Percentiles rank a stretch among this genome's conserved stretches.
phyloP scores from a whole-genome alignment of 2,797 vertebrate genomes.

The Oophaga sylvatica region DNA sequence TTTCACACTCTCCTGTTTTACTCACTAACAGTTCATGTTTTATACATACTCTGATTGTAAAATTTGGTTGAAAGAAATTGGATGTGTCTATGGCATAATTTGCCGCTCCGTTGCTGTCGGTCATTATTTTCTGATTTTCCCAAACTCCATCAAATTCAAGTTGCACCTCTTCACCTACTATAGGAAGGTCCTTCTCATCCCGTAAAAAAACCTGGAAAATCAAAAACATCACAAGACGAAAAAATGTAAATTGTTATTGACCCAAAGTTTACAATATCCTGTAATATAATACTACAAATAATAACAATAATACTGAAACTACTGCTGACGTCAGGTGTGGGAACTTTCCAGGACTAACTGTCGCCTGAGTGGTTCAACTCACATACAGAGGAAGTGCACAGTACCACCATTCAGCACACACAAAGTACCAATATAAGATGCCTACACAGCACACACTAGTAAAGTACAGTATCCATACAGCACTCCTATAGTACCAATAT shows the following conservation, averaged over 20 bases:
- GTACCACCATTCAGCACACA: background rate
- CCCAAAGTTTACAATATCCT: background rate
- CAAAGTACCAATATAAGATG: background rate
- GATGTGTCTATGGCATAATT: slow-evolving; percentile 1
- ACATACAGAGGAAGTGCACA: background rate
- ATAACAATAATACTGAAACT: no score
- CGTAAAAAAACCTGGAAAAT: background rate
- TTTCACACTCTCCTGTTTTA: background rate
- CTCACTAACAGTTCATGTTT: background rate
- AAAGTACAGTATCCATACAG: no score
- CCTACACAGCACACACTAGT: no score
- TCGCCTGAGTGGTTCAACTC: no score
- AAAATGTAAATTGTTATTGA: background rate
- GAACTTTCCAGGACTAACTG: no score
- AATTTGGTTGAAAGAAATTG: background rate
- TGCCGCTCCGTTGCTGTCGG: background rate
- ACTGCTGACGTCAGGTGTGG: no score
- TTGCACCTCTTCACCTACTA: background rate
- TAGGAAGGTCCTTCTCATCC: background rate
- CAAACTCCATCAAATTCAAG: background rate
- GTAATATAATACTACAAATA: background rate
- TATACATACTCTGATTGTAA: background rate
- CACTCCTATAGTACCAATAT: no score
- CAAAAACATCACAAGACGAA: background rate
- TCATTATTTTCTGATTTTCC: background rate